Conservation (phyloP, 2,113 vertebrate species). For the Tachycineta bicolor region DNA sequence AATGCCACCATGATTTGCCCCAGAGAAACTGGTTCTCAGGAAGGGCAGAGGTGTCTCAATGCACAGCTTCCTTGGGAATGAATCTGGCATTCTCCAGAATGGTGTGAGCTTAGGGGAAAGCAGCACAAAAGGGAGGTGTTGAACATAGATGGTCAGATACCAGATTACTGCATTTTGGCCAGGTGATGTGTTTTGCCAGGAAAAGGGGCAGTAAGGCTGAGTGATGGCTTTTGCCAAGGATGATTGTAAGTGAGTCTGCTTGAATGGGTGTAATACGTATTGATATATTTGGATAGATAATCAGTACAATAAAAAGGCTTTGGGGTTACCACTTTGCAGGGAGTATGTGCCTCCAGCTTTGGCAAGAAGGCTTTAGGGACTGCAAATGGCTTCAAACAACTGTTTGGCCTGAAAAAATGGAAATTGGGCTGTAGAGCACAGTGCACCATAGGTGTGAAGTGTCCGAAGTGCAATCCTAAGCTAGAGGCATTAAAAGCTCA, state of each 20-base stretch:
- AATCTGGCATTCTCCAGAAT: background rate
- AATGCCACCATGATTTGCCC: rapidly evolving
- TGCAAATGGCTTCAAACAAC: rapidly evolving
- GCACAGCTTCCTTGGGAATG: background rate
- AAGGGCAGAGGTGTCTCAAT: background rate
- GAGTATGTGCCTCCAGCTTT: background rate
- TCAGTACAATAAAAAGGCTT: background rate
- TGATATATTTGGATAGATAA: background rate
- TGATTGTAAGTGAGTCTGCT: rapidly evolving
- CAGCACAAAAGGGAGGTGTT: background rate
- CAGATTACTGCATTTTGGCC: rapidly evolving
- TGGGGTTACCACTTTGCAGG: background rate
- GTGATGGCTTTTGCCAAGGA: background rate
- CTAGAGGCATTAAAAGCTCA: background rate
- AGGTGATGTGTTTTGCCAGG: background rate
- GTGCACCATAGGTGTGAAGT: rapidly evolving
- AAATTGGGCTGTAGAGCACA: background rate
- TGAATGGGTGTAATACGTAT: background rate
- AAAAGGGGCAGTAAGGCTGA: background rate
- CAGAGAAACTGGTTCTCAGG: background rate
- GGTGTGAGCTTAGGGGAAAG: background rate
- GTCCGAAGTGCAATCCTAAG: rapidly evolving
- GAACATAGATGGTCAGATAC: rapidly evolving
- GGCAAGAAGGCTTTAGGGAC: background rate
- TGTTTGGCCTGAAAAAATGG: background rate